Base-by-base conservation (phyloP, 2,888 invertebrate species). In the Priocnemis perturbator region DNA sequence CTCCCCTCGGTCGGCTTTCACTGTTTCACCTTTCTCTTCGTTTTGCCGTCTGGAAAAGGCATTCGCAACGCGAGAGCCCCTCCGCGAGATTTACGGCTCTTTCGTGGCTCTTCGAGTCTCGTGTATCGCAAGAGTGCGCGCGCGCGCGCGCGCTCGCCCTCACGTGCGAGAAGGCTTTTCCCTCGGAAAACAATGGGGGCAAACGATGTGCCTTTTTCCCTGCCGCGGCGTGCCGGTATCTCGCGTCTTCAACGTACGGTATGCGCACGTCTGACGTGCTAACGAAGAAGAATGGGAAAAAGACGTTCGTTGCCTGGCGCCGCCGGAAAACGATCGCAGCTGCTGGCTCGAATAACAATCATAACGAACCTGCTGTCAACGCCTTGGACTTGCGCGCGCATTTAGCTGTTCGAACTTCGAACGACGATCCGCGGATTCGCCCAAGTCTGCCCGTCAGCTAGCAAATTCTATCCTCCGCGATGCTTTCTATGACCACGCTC, bases 51-150 rank as follows among this genome's bases (percentile, higher is more conserved):
- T 37, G 48, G 59, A 61, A 64, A 62, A 68, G 67, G 47, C 64
- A 50, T 61, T 56, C 60, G 59, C 57, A 17, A 63, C 23, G 47
- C 17, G 44, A 26, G 56, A 26, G 56, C 45, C 53, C 19, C 58
- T 68, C 65, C 66, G 64, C 50, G 68, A 72, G 74, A 78, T 77
- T 74, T 77, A 77, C 69, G 71, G 69, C 52, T 45, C 56, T 78
- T 71, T 23, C 69, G 77, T 66, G 60, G 64, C 59, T 67, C 52
- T 67, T 71, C 57, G 59, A 44, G 70, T 56, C 37, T 11, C n/a
- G 17, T 20, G 15, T 44, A 2, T 30, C 26, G 19, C 15, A 2
- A 19, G 5, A 21, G 20, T 4, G 19, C 2, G 57, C 37, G 26
- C 7, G 26, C 11, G 37, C 37, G 37, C 4, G 11, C 37, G 37